phyloP scores from a whole-genome alignment of 1,140 invertebrate genomes.

The Monochamus saltuarius region DNA sequence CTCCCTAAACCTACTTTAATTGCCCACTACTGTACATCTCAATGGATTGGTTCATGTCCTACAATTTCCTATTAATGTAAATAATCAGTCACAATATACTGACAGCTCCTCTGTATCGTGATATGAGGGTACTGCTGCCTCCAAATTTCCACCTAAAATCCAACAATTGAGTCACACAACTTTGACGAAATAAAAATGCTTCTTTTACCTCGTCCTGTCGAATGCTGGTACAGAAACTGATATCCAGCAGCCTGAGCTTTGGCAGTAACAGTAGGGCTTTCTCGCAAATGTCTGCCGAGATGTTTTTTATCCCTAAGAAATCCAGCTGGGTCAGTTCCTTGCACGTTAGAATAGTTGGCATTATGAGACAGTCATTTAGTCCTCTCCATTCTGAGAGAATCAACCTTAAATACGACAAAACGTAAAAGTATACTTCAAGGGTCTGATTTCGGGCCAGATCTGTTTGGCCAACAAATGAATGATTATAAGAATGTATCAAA shows the following conservation, averaged over 20 bases:
- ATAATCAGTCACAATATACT: slow-evolving; percentile 28
- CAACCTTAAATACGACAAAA: slow-evolving; percentile 31
- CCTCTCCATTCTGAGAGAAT: slow-evolving; percentile 58
- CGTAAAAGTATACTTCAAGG: too few relatives aligned
- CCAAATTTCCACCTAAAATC: slow-evolving; percentile 60
- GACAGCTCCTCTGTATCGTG: slow-evolving; percentile 59
- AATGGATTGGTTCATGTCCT: too few relatives aligned
- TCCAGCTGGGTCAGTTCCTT: slow-evolving; percentile 66
- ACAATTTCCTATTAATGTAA: slow-evolving; percentile 6
- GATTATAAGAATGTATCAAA: too few relatives aligned
- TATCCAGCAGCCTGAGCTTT: slow-evolving; percentile 74
- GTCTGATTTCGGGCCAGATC: too few relatives aligned
- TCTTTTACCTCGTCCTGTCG: slow-evolving; percentile 62
- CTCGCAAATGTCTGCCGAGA: slow-evolving; percentile 70
- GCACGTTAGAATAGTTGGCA: slow-evolving; percentile 60
- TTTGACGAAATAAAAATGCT: too few relatives aligned
- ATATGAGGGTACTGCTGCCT: slow-evolving; percentile 61
- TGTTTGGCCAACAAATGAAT: too few relatives aligned
- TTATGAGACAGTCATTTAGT: slow-evolving; percentile 73
- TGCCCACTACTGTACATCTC: too few relatives aligned
- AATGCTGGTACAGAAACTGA: slow-evolving; percentile 84
- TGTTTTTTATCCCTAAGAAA: slow-evolving; percentile 74
- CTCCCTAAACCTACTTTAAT: too few relatives aligned
- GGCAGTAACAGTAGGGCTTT: slow-evolving; percentile 57
- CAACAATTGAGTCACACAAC: slow-evolving; percentile 8